Conservation (phyloP, 2,888 invertebrate species). For the Ptilodon capucinus region DNA sequence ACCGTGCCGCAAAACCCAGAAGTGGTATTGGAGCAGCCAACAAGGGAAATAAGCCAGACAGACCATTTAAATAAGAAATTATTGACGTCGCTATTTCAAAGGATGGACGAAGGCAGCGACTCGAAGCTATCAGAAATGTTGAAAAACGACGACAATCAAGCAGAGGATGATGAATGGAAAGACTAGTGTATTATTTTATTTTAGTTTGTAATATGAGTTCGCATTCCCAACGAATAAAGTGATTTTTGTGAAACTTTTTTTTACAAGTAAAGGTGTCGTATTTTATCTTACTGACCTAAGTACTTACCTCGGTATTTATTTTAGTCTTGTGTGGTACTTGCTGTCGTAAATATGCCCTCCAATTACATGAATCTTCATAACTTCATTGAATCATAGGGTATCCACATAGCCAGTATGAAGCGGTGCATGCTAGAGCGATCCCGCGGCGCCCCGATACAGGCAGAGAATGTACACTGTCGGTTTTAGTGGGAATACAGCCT, state of each 20-base stretch:
- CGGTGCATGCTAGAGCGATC: too few species aligned
- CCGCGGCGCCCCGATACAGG: too few species aligned
- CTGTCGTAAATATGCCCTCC: too few species aligned
- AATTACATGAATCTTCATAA: too few species aligned
- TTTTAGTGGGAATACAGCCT: too few species aligned
- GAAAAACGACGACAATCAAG: conserved; percentile 55
- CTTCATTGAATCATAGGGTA: too few species aligned
- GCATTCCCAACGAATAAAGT: conserved; percentile 25
- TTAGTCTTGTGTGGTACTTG: too few species aligned
- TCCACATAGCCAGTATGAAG: too few species aligned
- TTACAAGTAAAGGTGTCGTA: too few species aligned
- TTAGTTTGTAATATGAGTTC: conserved; percentile 20
- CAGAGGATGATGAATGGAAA: conserved; percentile 68
- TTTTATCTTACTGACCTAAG: too few species aligned
- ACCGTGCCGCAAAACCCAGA: conserved; percentile 41
- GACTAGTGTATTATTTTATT: conserved; percentile 31
- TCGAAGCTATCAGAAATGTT: conserved; percentile 55
- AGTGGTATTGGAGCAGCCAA: conserved; percentile 50
- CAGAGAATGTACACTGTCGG: too few species aligned
- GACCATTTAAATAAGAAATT: conserved; percentile 86
- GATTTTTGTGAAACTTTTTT: conserved; percentile 1
- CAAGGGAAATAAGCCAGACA: conserved; percentile 82
- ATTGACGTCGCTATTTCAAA: conserved; percentile 83
- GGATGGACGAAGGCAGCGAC: conserved; percentile 78
- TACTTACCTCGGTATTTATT: too few species aligned